Conservation (phyloP, 2,888 invertebrate species). For the Philereme vetulata region DNA sequence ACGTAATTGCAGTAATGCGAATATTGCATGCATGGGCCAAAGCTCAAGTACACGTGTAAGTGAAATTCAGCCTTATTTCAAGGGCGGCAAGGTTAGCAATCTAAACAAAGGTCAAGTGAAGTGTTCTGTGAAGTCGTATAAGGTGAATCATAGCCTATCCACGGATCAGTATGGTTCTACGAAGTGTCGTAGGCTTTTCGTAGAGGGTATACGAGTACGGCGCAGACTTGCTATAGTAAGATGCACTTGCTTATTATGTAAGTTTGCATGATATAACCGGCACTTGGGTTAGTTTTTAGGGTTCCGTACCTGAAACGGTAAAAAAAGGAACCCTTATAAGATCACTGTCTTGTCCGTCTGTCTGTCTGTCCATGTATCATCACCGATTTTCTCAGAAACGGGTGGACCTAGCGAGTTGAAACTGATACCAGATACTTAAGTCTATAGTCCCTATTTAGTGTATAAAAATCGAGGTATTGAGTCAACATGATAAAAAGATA, state of each 20-base stretch:
- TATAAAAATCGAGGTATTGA: no score
- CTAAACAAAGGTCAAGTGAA: background rate
- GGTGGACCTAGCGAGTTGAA: no score
- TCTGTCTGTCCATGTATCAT: no score
- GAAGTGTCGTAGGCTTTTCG: conserved; percentile 23
- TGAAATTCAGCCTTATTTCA: conserved; percentile 26
- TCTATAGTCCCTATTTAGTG: no score
- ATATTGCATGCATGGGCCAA: conserved; percentile 36
- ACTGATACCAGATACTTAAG: no score
- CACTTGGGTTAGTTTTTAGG: background rate
- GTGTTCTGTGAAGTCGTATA: conserved; percentile 15
- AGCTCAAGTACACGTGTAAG: conserved; percentile 22
- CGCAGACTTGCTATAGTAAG: conserved; percentile 3
- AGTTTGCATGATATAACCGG: no score
- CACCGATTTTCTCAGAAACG: no score
- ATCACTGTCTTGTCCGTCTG: no score
- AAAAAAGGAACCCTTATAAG: no score
- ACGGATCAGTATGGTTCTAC: conserved; percentile 17
- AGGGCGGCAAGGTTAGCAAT: conserved; percentile 14
- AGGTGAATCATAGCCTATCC: conserved; percentile 20
- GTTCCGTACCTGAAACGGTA: no score
- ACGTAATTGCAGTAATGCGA: conserved; percentile 37
- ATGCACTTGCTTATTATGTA: no score
- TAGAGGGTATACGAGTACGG: conserved; percentile 26
- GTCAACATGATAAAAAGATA: no score